A percentile compares a stretch with the other conserved stretches of the same genome.
Evolutionary conservation across 2,888 invertebrate genomes (phyloP).

Genomic region (Deilephila porcellus): DNA sequence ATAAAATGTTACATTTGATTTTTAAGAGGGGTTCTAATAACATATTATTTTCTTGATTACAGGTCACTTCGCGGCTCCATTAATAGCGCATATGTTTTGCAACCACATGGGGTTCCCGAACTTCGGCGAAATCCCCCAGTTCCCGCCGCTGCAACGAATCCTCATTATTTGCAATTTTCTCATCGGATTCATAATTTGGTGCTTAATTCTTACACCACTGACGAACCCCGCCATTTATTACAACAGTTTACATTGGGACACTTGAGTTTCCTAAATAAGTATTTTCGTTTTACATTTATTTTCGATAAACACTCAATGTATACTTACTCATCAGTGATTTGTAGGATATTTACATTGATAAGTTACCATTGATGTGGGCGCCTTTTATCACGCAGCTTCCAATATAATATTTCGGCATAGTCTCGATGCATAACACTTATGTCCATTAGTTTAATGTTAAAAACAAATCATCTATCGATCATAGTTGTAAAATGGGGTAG

Average conservation of each 20-base stretch:
- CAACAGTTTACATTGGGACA: constrained; percentile 86
- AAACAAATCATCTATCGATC: too few relatives aligned
- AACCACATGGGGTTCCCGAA: constrained; percentile 99
- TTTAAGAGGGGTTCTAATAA: too few relatives aligned
- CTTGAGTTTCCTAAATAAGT: constrained; percentile 46
- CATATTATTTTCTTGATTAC: constrained; percentile 47
- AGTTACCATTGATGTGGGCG: constrained; percentile 8
- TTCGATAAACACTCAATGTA: background rate
- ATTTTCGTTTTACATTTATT: background rate
- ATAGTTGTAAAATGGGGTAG: too few relatives aligned
- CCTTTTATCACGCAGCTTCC: background rate
- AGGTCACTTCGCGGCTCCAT: constrained; percentile 95
- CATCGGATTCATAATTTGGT: constrained; percentile 91
- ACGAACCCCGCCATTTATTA: constrained; percentile 88
- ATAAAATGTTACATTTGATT: too few relatives aligned
- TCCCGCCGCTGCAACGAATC: constrained; percentile 80
- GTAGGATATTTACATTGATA: constrained; percentile 5
- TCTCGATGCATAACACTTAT: background rate
- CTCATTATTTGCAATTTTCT: constrained; percentile 88
- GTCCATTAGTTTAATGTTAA: too few relatives aligned
- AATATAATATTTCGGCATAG: background rate
- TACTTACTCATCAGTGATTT: background rate
- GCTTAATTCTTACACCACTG: constrained; percentile 89
- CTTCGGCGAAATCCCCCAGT: constrained; percentile 84
- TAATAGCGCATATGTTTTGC: constrained; percentile 96